Evolutionary conservation across 2,888 invertebrate genomes (phyloP), one percentile per base, ranked within the genome.

Genomic region (Anthrax anthrax): DNA sequence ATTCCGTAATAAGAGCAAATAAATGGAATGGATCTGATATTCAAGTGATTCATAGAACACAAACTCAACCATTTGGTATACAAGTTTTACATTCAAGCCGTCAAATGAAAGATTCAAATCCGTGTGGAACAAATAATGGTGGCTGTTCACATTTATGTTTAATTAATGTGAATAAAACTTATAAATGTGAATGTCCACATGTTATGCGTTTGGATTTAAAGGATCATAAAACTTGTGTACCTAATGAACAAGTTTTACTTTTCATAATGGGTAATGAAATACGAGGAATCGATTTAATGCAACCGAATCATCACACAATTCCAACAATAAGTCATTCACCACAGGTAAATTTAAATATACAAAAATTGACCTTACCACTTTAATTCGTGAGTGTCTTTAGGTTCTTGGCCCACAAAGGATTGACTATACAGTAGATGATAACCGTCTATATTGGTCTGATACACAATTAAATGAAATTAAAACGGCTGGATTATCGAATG

Each of bases 61-160:
- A 84, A 51, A 82, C 86, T 3, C 91, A 92, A 64, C 92, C 92
- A 0, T 92, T 91, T 72, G 91, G 91, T 63, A 78, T 94, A 51
- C 84, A 89, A 66, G 80, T 90, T 38, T 70, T 84, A 56, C 86
- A 87, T 63, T 81, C 84, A 0, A 78, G 80, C 57, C 72, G 85
- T 14, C 86, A 87, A 60, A 84, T 84, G 0, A 65, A 59, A 50
- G 62, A 61, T 44, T 57, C 54, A 4, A 81, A 79, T 70, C 84
- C 86, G 2, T 88, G 88, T 65, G 78, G 71, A 1, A 62, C 58
- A 0, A 72, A 76, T 58, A 83, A 84, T 65, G 86, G 83, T 18
- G 79, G 78, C 53, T 87, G 88, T 63, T 84, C 87, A 37, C 89
- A 88, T 71, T 73, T 88, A 43, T 87, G 89, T 63, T 71, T 90